phyloP scores from a whole-genome alignment of 2,113 vertebrate genomes.

The Oncorhynchus mykiss region DNA sequence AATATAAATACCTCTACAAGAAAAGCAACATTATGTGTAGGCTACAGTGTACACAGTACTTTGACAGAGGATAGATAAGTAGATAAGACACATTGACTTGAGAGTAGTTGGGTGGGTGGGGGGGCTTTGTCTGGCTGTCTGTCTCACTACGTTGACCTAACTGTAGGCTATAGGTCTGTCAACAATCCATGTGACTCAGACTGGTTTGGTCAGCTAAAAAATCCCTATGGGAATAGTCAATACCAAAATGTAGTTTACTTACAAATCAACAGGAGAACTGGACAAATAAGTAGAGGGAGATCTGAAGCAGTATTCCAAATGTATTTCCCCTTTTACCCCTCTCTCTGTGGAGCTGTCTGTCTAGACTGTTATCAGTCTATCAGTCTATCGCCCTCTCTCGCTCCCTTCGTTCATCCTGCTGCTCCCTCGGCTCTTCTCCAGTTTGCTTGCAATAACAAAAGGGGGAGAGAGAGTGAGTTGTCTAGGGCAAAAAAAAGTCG shows the following conservation, averaged over 20 bases:
- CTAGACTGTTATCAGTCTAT: conserved; percentile 14
- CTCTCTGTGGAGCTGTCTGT: conserved; percentile 18
- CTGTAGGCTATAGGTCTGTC: neutral
- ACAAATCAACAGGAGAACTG: conserved; percentile 18
- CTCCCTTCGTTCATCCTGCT: conserved; percentile 30
- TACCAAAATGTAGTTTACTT: conserved; percentile 9
- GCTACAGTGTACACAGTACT: neutral
- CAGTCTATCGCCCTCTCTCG: conserved; percentile 28
- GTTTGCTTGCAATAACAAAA: conserved; percentile 42
- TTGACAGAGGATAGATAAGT: neutral
- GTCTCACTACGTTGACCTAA: neutral
- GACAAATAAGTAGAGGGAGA: conserved; percentile 5
- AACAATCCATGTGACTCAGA: neutral
- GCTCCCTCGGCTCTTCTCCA: conserved; percentile 14
- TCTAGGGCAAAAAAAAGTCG: neutral
- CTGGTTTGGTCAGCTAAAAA: neutral
- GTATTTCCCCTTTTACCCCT: conserved; percentile 21
- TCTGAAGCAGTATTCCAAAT: conserved; percentile 8
- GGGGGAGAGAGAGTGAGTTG: conserved; percentile 21
- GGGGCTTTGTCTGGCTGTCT: neutral
- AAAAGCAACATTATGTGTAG: neutral
- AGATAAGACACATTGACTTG: neutral
- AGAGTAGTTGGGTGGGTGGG: neutral
- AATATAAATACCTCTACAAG: neutral
- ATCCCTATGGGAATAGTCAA: neutral